Base-by-base conservation (phyloP, 2,113 vertebrate genomes). In the Hyperoodon ampullatus region DNA sequence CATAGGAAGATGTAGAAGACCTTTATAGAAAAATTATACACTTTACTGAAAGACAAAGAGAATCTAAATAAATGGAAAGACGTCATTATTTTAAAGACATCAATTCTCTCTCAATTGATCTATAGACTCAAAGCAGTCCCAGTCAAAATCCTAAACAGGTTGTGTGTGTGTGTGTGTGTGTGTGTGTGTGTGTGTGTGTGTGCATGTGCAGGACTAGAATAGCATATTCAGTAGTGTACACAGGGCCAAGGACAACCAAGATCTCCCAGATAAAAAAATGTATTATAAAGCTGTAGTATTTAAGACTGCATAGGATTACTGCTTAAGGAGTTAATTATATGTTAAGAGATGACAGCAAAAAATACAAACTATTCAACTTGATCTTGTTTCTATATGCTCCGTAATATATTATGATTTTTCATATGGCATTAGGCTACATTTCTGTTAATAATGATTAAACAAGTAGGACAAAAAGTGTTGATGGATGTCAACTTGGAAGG, bases 301-400 rank as follows among this genome's bases (percentile, higher is more conserved):
- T 90, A 78, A 55, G 4, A 44, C 60, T 66, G 3, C 63, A n/a
- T 44, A 90, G n/a, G 81, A 80, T 87, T 94, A 60, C 68, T 53
- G 26, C 47, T 94, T 96, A 96, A 96, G 39, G 66, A 93, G 10
- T 77, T 86, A 90, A 90, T 77, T 88, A 80, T 88, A 78, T 78
- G 88, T 61, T 77, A 92, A 85, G 55, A 93, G 16, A 88, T 63
- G 55, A 58, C 42, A 83, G 63, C 63, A 93, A 77, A 93, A 87
- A 83, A 61, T 30, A 74, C 8, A 95, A 92, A 53, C 53, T 91
- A 61, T 33, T 93, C 35, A 87, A 83, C 23, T 88, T 85, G 94
- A 30, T 75, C 33, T 78, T 83, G 42, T 70, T 95, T 88, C 26
- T 50, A 44, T 42, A 71, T 61, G 44, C 5, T 19, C 23, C 21